Base-by-base conservation (phyloP, 2,113 vertebrate genomes). In the Apteryx owenii region DNA sequence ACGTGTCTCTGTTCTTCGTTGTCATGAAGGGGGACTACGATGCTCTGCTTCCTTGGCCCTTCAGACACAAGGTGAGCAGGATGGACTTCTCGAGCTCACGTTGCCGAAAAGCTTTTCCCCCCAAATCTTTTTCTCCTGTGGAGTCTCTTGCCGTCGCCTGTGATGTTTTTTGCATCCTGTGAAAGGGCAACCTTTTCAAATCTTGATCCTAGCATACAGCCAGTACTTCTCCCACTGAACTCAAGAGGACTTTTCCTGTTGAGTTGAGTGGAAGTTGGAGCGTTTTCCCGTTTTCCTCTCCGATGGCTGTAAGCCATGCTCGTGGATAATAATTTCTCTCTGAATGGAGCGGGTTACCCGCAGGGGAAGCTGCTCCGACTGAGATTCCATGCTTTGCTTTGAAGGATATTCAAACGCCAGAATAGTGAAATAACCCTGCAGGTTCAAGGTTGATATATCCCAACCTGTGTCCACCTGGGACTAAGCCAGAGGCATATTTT, bases 1-100 rank as follows among this genome's bases (percentile, higher is more conserved):
- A 99, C 68, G 54, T 99, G 94, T 99, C 99, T 3, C 97, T 99
- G 44, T 99, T 99, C 97, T 98, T 99, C 5, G 98, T 99, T 15
- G 97, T 99, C 69, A 99, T 99, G 98, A 98, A 94, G 78, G 99
- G 99, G 42, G 98, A 99, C 21, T 98, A 99, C 0, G 99, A 99
- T 1, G 98, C 98, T 9, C 81, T 99, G 88, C 98, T 99, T 16
- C 96, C 97, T 0, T 99, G 99, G 99, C 99, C 99, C 3, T 99
- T 99, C 94, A 97, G 97, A 56, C 98, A 99, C 93, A 99, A 99
- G 99, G 99, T 99, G 94, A 91, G 95, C 29, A 3, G 40, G 29
- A 50, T 13, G 25, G 19, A 40, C 61, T 33, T 51, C 22, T 42
- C 21, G 9, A 42, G 51, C 54, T 56, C 51, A 4, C 15, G 18